Percentiles rank a stretch among this genome's conserved stretches.
Conservation (phyloP, 1,140 invertebrate species). For the Scaptomyza hsui region DNA sequence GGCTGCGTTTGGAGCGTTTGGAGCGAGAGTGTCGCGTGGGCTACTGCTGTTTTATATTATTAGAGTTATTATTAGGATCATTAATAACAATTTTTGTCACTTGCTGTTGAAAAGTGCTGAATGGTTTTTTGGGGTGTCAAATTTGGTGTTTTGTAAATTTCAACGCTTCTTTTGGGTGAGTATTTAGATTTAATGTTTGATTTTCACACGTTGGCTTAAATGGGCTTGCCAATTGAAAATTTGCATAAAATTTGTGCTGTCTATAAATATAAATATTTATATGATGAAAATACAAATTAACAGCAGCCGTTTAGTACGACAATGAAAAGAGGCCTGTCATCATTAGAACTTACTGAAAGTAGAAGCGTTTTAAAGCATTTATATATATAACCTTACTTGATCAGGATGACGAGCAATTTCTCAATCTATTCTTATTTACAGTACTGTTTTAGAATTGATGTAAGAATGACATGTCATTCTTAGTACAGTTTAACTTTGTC, state of each 20-base stretch:
- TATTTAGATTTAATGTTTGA: slow-evolving; percentile 68
- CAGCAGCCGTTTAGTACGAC: slow-evolving; percentile 6
- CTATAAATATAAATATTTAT: not conserved
- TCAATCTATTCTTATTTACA: too few species aligned
- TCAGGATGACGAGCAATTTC: too few species aligned
- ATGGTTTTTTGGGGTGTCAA: slow-evolving; percentile 65
- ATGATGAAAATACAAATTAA: slow-evolving; percentile 18
- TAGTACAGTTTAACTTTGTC: too few species aligned
- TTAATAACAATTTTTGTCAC: slow-evolving; percentile 77
- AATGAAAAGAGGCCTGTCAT: not conserved
- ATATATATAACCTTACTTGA: not conserved
- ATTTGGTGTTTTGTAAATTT: slow-evolving; percentile 64
- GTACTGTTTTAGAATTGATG: too few species aligned
- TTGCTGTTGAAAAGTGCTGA: slow-evolving; percentile 48
- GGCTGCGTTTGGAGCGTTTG: slow-evolving; percentile 20
- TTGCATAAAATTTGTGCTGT: slow-evolving; percentile 52
- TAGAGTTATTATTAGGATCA: slow-evolving; percentile 81
- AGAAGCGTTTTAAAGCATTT: not conserved
- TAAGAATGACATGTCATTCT: too few species aligned
- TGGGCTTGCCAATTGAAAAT: slow-evolving; percentile 68
- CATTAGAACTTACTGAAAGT: not conserved
- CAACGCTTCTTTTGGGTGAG: slow-evolving; percentile 10
- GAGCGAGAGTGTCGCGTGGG: slow-evolving; percentile 45
- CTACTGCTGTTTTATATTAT: slow-evolving; percentile 74
- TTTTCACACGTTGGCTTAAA: slow-evolving; percentile 77